Conservation (phyloP, 2,888 invertebrate species). For the Platerodrilus igneus region DNA sequence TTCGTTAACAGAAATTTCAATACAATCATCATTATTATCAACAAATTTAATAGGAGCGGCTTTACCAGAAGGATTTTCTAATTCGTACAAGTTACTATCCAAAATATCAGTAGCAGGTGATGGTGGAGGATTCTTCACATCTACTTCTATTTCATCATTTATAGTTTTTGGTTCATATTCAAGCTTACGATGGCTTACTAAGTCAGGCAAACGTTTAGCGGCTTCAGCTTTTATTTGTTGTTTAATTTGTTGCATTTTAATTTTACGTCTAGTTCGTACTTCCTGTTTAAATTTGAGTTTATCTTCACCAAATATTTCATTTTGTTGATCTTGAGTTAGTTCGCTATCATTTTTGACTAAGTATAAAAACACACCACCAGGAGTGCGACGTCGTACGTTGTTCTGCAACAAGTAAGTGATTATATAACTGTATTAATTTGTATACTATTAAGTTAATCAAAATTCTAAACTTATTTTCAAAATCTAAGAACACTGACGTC, state of each 20-base stretch:
- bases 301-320: slow-evolving; percentile 66
- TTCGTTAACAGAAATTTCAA: slow-evolving; percentile 62
- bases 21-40: slow-evolving; percentile 64
- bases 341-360: slow-evolving; percentile 69
- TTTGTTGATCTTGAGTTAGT: slow-evolving; percentile 61
- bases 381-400: slow-evolving; percentile 73
- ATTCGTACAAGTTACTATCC: slow-evolving; percentile 58
- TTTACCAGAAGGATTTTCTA: slow-evolving; percentile 30
- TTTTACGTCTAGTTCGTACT: slow-evolving; percentile 54
- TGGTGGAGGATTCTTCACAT: slow-evolving; percentile 71
- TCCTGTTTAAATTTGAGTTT: slow-evolving; percentile 54
- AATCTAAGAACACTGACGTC: no score
- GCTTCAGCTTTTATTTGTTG: slow-evolving; percentile 39
- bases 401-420: slow-evolving; percentile 52
- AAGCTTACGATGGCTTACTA: no score
- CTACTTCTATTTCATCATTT: no score
- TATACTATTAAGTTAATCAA: slow-evolving; percentile 1
- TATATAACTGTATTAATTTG: neutral
- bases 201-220: slow-evolving; percentile 52
- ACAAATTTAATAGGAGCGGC: no score
- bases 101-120: slow-evolving; percentile 72
- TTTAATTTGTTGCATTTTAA: slow-evolving; percentile 64
- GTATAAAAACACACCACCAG: slow-evolving; percentile 82
- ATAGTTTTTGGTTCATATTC: no score
- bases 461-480: no score